Conservation (phyloP, 2,888 invertebrate species). For the Malthinus flaveolus region DNA sequence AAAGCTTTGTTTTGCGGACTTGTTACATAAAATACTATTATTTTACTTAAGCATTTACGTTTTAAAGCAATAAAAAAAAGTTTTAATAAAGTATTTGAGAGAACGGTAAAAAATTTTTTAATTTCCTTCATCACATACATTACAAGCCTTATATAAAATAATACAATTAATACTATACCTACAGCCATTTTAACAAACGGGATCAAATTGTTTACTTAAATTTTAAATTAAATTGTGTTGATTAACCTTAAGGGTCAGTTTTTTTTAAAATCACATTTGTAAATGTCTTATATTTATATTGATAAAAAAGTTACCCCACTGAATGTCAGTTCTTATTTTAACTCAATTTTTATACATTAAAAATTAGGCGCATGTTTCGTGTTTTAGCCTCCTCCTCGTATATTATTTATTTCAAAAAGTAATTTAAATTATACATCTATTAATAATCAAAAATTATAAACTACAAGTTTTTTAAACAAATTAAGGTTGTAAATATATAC, state of each 20-base stretch:
- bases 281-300: background rate
- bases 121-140: constrained; percentile 29
- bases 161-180: constrained; percentile 15
- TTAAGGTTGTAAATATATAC: background rate
- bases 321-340: constrained; percentile 5
- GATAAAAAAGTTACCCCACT: background rate
- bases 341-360: constrained; percentile 7
- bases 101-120: constrained; percentile 29
- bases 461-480: constrained; percentile 6
- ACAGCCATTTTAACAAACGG: constrained; percentile 12
- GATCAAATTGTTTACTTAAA: background rate
- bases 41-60: too few relatives aligned
- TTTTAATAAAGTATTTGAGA: too few relatives aligned
- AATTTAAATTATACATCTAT: background rate
- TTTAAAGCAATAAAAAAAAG: too few relatives aligned
- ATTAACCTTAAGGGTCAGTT: background rate
- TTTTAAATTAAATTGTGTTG: background rate
- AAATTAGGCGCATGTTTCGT: constrained; percentile 11
- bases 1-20: too few relatives aligned
- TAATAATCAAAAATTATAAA: constrained; percentile 7
- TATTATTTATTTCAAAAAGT: background rate
- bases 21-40: too few relatives aligned
- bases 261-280: constrained; percentile 4
- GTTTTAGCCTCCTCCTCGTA: constrained; percentile 13
- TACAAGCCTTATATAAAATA: constrained; percentile 23